phyloP scores from a whole-genome alignment of 2,888 invertebrate species.

The Leucophenga maculata region DNA sequence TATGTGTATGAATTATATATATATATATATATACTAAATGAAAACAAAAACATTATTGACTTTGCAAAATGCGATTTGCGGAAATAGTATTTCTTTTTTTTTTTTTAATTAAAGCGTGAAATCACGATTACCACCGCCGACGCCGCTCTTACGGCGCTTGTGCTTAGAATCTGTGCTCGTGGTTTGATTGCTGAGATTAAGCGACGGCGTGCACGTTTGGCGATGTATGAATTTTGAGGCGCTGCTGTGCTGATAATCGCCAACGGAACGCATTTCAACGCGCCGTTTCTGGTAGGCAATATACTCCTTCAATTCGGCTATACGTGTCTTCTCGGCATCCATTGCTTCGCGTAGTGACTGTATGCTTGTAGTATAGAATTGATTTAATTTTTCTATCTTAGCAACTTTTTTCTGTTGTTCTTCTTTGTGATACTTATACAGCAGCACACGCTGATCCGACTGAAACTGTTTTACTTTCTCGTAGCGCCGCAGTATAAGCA shows the following conservation, averaged over 20 bases:
- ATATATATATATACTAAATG: background rate
- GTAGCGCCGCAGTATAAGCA: conserved; percentile 31
- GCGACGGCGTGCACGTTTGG: background rate
- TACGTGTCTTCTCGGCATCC: conserved; percentile 37
- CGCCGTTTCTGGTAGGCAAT: conserved; percentile 40
- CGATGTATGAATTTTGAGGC: background rate
- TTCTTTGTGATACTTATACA: conserved; percentile 25
- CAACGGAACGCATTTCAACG: background rate
- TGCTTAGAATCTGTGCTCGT: background rate
- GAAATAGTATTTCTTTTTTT: too few relatives aligned
- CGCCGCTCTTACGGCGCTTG: too few relatives aligned
- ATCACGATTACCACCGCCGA: too few relatives aligned
- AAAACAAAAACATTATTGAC: too few relatives aligned
- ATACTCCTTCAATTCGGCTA: conserved; percentile 40
- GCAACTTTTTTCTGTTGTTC: conserved; percentile 21
- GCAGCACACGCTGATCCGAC: conserved; percentile 34
- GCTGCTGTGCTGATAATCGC: too few relatives aligned
- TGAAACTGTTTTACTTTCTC: conserved; percentile 42
- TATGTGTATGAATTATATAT: background rate
- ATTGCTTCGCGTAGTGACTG: conserved; percentile 21
- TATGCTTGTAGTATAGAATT: conserved; percentile 25
- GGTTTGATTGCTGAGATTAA: background rate
- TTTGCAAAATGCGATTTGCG: too few relatives aligned
- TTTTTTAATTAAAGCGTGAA: too few relatives aligned
- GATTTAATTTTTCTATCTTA: conserved; percentile 22